phyloP scores from a whole-genome alignment of 1,140 invertebrate species.

The Magallana ariakensis region DNA sequence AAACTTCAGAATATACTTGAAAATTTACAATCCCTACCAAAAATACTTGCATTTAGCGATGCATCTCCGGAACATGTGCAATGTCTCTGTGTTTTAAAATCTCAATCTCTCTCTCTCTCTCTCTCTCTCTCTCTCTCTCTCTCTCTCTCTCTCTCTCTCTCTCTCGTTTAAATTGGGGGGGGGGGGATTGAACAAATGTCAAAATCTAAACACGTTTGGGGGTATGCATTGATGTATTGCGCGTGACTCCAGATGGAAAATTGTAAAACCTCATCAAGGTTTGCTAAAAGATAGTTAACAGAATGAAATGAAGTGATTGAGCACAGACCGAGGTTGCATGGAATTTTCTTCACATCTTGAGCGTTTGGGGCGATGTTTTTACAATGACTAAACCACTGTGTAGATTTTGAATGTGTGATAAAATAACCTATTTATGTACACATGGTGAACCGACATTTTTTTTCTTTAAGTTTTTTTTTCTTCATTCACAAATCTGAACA shows the following conservation, averaged over 20 bases:
- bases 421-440: slow-evolving; percentile 6
- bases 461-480: background rate
- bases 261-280: slow-evolving; percentile 17
- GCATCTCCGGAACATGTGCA: background rate
- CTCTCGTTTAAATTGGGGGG: too few relatives aligned
- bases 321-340: slow-evolving; percentile 11
- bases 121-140: too few relatives aligned
- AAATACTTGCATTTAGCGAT: background rate
- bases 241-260: slow-evolving; percentile 25
- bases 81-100: background rate
- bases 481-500: slow-evolving; percentile 23
- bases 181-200: background rate
- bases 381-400: slow-evolving; percentile 32
- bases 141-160: too few relatives aligned
- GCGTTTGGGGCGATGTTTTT: slow-evolving; percentile 13
- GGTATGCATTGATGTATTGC: background rate
- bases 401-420: slow-evolving; percentile 22
- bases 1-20: background rate
- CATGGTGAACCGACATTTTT: background rate
- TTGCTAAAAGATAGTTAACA: slow-evolving; percentile 30
- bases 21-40: background rate
- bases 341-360: slow-evolving; percentile 26
- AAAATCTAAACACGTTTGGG: background rate
- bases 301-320: background rate
- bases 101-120: too few relatives aligned